Evolutionary conservation across 1,140 invertebrate species (phyloP), one percentile per base, ranked within the genome.

Genomic region (Drosophila quadrilineata): DNA sequence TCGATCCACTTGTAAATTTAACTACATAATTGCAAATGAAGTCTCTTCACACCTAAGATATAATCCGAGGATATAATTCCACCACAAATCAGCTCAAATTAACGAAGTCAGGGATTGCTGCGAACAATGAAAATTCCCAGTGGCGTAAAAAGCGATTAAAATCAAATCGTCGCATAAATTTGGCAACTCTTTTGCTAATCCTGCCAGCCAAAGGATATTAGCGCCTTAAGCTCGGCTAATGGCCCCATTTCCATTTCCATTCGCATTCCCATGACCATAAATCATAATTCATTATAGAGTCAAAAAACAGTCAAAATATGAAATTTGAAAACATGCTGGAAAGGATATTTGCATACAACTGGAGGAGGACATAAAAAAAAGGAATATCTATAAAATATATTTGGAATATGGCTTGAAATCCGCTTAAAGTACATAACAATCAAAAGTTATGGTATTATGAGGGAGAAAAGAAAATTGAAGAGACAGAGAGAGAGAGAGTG

Each of bases 401-500:
- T 10, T 4, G n/a, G 19, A 54, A 24, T 31, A 9, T 28, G 14
- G 8, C 6, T 9, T 12, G 10, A 59, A 66, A 66, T 76, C 77
- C 49, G 59, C 73, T 77, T 84, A 70, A 84, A 82, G 79, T 59
- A 75, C 57, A 67, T 71, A 75, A 80, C 75, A 80, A 80, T 80
- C 66, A 75, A 71, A 82, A 57, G 75, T 74, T 58, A 79, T 79
- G 75, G 59, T 74, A 62, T 79, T 80, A 79, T 79, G 52, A 46
- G 14, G 24, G 49, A 21, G 12, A n/a, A 24, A 65, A 77, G n/a
- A n/a, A n/a, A n/a, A n/a, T n/a, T n/a, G n/a, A n/a, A n/a, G n/a
- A n/a, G n/a, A n/a, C n/a, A n/a, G n/a, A n/a, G n/a, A n/a, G n/a
- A n/a, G n/a, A n/a, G n/a, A n/a, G n/a, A n/a, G n/a, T n/a, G n/a